These are phyloP conservation scores for Entomyzon cyanotis DNA, from an alignment of 2,113 vertebrate genomes.

Conservation along the genomic window DNA sequence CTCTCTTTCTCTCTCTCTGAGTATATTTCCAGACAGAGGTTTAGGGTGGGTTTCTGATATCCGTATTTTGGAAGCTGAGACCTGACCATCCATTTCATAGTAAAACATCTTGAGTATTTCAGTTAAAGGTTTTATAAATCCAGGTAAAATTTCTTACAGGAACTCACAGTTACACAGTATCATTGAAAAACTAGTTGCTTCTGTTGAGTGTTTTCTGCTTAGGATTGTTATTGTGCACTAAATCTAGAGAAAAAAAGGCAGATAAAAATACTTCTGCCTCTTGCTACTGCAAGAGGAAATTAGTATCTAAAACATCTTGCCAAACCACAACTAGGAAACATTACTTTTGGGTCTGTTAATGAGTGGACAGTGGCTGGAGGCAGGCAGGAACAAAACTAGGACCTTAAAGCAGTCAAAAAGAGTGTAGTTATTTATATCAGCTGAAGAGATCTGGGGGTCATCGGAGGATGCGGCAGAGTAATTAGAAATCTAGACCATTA, in stretches of 20 bases:
- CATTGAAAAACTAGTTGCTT: not conserved
- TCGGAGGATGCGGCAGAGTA: rapidly evolving
- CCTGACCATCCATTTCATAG: not conserved
- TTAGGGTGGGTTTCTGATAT: not conserved
- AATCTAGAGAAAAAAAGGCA: not conserved
- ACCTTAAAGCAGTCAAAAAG: not conserved
- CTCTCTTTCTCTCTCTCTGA: not conserved
- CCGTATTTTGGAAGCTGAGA: not conserved
- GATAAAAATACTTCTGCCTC: not conserved
- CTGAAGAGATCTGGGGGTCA: not conserved
- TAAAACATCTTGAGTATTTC: not conserved
- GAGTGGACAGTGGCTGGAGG: not conserved
- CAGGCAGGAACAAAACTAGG: not conserved
- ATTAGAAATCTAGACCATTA: not conserved
- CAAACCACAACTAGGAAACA: not conserved
- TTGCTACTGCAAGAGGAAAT: not conserved
- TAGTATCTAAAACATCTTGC: not conserved
- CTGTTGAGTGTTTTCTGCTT: not conserved
- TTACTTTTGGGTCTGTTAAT: not conserved
- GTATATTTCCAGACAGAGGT: not conserved
- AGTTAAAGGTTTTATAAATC: not conserved
- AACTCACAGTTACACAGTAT: not conserved
- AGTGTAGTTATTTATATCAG: not conserved
- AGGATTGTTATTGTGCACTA: not conserved
- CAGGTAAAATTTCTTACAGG: not conserved